Evolutionary conservation across 2,888 invertebrate species (phyloP).

Genomic region (Temnothorax rugatulus): DNA sequence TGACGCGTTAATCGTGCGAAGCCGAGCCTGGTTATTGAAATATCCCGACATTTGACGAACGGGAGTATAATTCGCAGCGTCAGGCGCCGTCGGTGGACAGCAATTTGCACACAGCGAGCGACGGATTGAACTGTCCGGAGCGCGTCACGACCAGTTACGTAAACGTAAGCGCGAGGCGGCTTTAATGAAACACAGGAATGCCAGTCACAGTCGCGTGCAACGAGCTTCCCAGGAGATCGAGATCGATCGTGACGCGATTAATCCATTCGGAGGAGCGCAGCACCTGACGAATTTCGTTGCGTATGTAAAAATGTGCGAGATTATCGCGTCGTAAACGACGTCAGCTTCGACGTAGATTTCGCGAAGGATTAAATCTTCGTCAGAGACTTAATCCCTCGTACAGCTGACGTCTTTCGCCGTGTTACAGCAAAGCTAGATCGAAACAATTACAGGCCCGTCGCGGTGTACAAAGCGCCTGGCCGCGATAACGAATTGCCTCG

Average conservation of each 20-base stretch:
- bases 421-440: slow-evolving; percentile 33
- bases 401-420: slow-evolving; percentile 40
- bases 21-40: slow-evolving; percentile 6
- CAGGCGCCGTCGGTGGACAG: slow-evolving; percentile 7
- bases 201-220: background rate
- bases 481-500: slow-evolving; percentile 54
- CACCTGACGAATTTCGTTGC: slow-evolving; percentile 1
- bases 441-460: slow-evolving; percentile 59
- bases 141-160: slow-evolving; percentile 55
- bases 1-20: background rate
- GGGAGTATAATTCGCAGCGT: slow-evolving; percentile 38
- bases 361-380: background rate
- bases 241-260: slow-evolving; percentile 29
- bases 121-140: background rate
- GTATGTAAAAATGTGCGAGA: background rate
- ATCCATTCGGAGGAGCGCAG: background rate
- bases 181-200: slow-evolving; percentile 65
- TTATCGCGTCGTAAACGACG: slow-evolving; percentile 29
- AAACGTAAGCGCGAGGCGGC: slow-evolving; percentile 39
- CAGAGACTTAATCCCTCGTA: slow-evolving; percentile 13
- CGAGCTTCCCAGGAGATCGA: slow-evolving; percentile 15
- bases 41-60: slow-evolving; percentile 27
- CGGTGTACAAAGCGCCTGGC: slow-evolving; percentile 22
- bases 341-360: slow-evolving; percentile 3
- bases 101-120: slow-evolving; percentile 57